Evolutionary conservation across 2,113 vertebrate species (phyloP).

Genomic region (Oceanites oceanicus): DNA sequence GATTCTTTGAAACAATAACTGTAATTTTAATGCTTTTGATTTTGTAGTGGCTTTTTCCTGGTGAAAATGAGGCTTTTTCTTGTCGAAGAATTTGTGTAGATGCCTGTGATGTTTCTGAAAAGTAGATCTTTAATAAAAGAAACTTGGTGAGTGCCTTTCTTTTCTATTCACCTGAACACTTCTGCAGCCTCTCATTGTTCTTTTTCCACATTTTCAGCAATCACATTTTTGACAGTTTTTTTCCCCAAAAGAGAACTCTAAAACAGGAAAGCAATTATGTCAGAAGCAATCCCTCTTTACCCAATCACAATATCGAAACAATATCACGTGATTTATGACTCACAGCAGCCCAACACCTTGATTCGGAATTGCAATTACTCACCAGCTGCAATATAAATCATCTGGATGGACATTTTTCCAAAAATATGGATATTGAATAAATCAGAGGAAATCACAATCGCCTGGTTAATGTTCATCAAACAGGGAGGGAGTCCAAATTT

Average conservation of each 20-base stretch:
- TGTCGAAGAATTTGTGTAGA: background rate
- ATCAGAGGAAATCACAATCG: background rate
- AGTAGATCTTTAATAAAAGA: background rate
- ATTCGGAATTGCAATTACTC: background rate
- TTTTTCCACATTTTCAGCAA: background rate
- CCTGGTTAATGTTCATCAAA: conserved; percentile 3
- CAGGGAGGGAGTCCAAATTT: background rate
- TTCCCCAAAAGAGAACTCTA: background rate
- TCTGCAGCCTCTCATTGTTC: background rate
- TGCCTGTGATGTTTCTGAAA: background rate
- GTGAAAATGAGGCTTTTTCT: background rate
- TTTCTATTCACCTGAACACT: background rate
- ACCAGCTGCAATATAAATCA: background rate
- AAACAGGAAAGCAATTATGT: background rate
- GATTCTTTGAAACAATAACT: background rate
- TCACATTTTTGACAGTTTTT: background rate
- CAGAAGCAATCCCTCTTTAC: background rate
- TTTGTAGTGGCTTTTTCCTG: background rate
- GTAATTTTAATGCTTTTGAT: background rate
- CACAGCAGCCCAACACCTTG: background rate
- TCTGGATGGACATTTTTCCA: background rate
- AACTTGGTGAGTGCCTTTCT: background rate
- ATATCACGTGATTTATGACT: background rate
- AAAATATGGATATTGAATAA: background rate
- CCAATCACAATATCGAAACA: background rate